A percentile compares a stretch with the other conserved stretches of the same genome.
phyloP scores from a whole-genome alignment of 2,888 invertebrate genomes.

The Polydrusus cervinus region DNA sequence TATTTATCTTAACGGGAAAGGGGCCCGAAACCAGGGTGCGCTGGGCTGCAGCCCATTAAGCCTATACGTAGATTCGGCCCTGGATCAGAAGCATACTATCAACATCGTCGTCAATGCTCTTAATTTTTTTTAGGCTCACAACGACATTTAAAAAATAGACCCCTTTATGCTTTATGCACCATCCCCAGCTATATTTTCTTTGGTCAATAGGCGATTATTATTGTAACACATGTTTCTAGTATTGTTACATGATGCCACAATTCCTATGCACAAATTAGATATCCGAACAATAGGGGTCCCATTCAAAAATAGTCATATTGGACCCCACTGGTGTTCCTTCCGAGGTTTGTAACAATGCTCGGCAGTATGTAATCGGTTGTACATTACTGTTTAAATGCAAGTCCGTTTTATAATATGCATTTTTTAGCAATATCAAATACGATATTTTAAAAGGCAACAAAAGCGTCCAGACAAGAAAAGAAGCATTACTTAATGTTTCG shows the following conservation, averaged over 20 bases:
- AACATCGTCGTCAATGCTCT: no score
- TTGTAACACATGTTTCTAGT: conserved; percentile 14
- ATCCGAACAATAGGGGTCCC: conserved; percentile 22
- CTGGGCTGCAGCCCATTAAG: no score
- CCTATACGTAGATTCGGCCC: no score
- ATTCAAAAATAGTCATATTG: conserved; percentile 17
- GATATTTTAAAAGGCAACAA: conserved; percentile 47
- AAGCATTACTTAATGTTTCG: conserved; percentile 52
- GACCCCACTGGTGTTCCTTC: conserved; percentile 34
- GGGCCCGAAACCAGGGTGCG: no score
- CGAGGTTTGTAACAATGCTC: conserved; percentile 26
- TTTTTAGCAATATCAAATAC: conserved; percentile 43
- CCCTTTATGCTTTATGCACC: background rate
- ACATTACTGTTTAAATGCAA: conserved; percentile 41
- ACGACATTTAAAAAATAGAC: background rate
- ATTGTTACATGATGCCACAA: conserved; percentile 16
- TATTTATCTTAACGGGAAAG: no score
- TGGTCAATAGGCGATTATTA: conserved; percentile 10
- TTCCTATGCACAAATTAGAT: conserved; percentile 26
- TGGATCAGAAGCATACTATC: no score
- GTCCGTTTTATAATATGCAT: conserved; percentile 44
- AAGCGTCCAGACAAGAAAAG: conserved; percentile 36
- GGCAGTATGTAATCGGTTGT: conserved; percentile 29
- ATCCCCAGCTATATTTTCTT: background rate
- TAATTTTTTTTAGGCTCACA: no score